Conservation (phyloP, 2,113 vertebrate genomes). For the Asarcornis scutulata region DNA sequence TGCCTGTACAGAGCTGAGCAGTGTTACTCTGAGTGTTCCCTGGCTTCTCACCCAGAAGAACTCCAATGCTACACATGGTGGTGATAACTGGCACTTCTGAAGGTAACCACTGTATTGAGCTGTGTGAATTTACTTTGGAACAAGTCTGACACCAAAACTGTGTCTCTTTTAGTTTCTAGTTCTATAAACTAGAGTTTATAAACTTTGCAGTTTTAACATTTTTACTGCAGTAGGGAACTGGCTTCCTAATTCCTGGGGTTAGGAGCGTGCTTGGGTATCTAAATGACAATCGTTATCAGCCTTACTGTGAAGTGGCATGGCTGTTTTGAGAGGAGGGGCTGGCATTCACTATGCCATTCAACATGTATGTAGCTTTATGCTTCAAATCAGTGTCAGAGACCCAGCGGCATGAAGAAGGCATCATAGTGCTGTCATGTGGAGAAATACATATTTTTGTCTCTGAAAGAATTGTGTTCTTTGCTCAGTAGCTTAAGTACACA, state of each 20-base stretch:
- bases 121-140: neutral
- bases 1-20: neutral
- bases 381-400: rapidly evolving
- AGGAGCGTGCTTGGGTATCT: neutral
- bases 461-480: neutral
- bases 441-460: neutral
- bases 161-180: neutral
- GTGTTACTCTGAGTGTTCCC: rapidly evolving
- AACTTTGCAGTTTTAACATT: neutral
- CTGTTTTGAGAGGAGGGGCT: neutral
- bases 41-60: neutral
- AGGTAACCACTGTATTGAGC: neutral
- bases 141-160: neutral
- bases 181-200: neutral
- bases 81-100: neutral
- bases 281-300: neutral
- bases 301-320: neutral
- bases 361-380: neutral
- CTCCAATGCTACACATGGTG: rapidly evolving
- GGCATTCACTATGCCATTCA: neutral
- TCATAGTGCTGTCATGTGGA: neutral
- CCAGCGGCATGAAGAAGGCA: neutral
- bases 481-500: neutral
- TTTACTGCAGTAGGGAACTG: neutral
- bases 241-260: neutral